These are phyloP conservation scores for Cybosia mesomella DNA, from an alignment of 2,888 invertebrate species.

Conservation along the genomic window DNA sequence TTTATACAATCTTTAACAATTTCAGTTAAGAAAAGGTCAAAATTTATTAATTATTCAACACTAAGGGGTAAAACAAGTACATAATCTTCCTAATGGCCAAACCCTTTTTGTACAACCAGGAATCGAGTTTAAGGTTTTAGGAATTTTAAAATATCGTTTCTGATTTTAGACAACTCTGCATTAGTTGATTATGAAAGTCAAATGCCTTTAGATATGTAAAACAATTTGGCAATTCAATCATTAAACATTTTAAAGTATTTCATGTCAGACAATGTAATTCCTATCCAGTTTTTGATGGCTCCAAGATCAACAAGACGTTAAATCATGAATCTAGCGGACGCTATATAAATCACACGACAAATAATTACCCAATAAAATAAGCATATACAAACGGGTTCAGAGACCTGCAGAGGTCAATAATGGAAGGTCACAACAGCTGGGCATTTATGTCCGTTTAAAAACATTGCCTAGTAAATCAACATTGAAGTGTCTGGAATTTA, in stretches of 20 bases:
- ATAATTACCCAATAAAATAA: conserved; percentile 65
- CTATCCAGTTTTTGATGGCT: conserved; percentile 40
- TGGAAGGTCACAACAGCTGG: conserved; percentile 27
- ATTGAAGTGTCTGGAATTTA: conserved; percentile 31
- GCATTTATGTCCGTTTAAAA: conserved; percentile 34
- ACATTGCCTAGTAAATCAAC: conserved; percentile 40
- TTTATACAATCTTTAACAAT: too few relatives aligned
- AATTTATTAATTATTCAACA: too few relatives aligned
- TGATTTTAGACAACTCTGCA: too few relatives aligned
- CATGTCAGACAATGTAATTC: conserved; percentile 4
- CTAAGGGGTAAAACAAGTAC: too few relatives aligned
- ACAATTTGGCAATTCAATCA: too few relatives aligned
- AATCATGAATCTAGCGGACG: conserved; percentile 53
- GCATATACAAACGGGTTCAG: conserved; percentile 48
- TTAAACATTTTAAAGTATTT: background rate
- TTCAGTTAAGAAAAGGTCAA: too few relatives aligned
- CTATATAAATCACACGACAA: conserved; percentile 66
- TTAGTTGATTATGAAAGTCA: too few relatives aligned
- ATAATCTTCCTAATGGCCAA: background rate
- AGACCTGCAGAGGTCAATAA: conserved; percentile 43
- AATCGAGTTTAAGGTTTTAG: background rate
- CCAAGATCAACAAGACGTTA: conserved; percentile 49
- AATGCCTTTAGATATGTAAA: too few relatives aligned
- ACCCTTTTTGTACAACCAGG: background rate
- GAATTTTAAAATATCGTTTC: too few relatives aligned